Conservation (phyloP, 2,797 vertebrate species). For the Apogon hyalosoma region DNA sequence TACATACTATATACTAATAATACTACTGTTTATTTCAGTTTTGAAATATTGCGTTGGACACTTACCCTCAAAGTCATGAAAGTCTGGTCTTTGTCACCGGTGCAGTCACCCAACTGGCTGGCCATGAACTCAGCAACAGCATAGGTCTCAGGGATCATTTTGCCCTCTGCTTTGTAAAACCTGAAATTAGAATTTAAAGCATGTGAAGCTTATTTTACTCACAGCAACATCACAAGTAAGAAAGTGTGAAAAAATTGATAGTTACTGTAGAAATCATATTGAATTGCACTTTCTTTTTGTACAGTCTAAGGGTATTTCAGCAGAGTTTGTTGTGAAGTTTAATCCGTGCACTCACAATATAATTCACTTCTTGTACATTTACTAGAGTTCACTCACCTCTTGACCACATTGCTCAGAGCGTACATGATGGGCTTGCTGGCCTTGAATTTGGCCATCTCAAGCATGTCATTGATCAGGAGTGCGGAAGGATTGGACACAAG, state of each 20-base stretch:
- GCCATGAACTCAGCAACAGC: slow-evolving; percentile 87
- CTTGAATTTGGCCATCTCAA: slow-evolving; percentile 89
- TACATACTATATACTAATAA: background rate
- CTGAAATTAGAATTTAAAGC: slow-evolving; percentile 58
- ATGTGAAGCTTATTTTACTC: background rate
- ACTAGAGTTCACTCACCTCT: slow-evolving; percentile 81
- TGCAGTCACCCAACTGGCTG: slow-evolving; percentile 88
- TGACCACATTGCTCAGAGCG: slow-evolving; percentile 90
- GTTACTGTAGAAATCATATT: too few species aligned
- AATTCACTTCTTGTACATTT: background rate
- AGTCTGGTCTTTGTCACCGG: slow-evolving; percentile 85
- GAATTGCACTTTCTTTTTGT: too few species aligned
- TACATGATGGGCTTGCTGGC: slow-evolving; percentile 91
- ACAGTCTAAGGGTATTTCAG: too few species aligned
- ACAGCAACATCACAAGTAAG: background rate
- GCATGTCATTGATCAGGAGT: slow-evolving; percentile 87
- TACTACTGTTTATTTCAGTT: background rate
- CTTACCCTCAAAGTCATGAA: slow-evolving; percentile 92
- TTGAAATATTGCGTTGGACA: slow-evolving; percentile 5
- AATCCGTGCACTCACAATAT: too few species aligned
- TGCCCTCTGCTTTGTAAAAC: slow-evolving; percentile 81
- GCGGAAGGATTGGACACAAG: slow-evolving; percentile 89
- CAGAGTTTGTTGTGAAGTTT: too few species aligned
- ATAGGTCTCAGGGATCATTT: slow-evolving; percentile 84
- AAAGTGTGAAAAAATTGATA: too few species aligned